Conservation (phyloP, 2,888 invertebrate species). For the Linnaemya vulpina region DNA sequence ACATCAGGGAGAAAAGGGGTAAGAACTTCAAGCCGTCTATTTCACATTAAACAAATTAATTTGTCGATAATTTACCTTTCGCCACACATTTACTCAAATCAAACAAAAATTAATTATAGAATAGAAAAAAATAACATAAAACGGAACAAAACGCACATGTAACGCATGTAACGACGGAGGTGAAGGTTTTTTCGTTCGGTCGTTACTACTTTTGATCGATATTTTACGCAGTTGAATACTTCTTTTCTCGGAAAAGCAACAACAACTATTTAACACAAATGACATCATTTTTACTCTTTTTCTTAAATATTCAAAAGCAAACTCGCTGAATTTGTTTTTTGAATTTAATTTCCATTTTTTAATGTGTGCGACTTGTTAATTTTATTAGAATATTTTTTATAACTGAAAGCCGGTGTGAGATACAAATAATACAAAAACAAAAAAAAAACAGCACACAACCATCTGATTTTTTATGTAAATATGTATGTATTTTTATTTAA, state of each 20-base stretch:
- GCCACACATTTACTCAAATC: neutral
- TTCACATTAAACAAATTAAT: neutral
- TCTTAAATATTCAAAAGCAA: slow-evolving; percentile 34
- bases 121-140: neutral
- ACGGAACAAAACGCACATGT: slow-evolving; percentile 2
- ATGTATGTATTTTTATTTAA: slow-evolving; percentile 11
- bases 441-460: slow-evolving; percentile 17
- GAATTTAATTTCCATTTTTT: slow-evolving; percentile 60
- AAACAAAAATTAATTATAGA: neutral
- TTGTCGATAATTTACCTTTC: neutral
- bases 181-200: neutral
- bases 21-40: slow-evolving; percentile 76
- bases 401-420: slow-evolving; percentile 54
- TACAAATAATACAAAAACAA: too few relatives aligned
- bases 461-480: slow-evolving; percentile 20
- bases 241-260: slow-evolving; percentile 5
- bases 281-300: slow-evolving; percentile 67
- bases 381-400: slow-evolving; percentile 41
- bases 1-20: slow-evolving; percentile 94
- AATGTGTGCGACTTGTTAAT: slow-evolving; percentile 41
- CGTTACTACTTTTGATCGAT: slow-evolving; percentile 53
- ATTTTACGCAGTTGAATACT: slow-evolving; percentile 54
- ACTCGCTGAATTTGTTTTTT: slow-evolving; percentile 61
- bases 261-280: slow-evolving; percentile 38
- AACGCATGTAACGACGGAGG: neutral